These are phyloP conservation scores for Nineta flava DNA, from an alignment of 2,888 invertebrate genomes.

Conservation along the genomic window DNA sequence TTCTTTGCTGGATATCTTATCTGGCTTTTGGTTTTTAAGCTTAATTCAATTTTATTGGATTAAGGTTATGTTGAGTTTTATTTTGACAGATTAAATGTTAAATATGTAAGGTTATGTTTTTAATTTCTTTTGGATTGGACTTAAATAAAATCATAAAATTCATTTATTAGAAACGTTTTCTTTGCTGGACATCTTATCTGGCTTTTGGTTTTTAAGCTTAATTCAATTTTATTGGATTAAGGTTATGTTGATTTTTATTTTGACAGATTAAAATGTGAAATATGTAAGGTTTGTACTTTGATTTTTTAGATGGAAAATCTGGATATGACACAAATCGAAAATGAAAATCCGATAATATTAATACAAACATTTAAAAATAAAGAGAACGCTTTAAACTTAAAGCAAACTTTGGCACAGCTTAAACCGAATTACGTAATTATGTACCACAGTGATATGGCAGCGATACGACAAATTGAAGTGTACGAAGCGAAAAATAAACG, in stretches of 20 bases:
- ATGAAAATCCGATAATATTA: constrained; percentile 47
- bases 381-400: constrained; percentile 54
- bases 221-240: no score
- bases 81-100: no score
- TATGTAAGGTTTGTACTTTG: neutral
- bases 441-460: constrained; percentile 77
- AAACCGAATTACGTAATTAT: constrained; percentile 73
- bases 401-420: constrained; percentile 46
- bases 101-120: no score
- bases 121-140: no score
- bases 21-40: no score
- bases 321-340: constrained; percentile 44
- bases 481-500: constrained; percentile 46
- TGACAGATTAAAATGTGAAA: neutral
- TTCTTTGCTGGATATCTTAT: no score
- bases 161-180: no score
- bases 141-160: no score
- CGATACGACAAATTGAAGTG: constrained; percentile 79
- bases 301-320: constrained; percentile 44
- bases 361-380: constrained; percentile 66
- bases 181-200: no score
- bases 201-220: neutral
- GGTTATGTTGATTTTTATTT: no score
- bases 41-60: no score
- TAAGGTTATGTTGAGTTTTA: no score